These are phyloP conservation scores for Morus bassanus DNA, from an alignment of 2,797 vertebrate species.

Conservation along the genomic window DNA sequence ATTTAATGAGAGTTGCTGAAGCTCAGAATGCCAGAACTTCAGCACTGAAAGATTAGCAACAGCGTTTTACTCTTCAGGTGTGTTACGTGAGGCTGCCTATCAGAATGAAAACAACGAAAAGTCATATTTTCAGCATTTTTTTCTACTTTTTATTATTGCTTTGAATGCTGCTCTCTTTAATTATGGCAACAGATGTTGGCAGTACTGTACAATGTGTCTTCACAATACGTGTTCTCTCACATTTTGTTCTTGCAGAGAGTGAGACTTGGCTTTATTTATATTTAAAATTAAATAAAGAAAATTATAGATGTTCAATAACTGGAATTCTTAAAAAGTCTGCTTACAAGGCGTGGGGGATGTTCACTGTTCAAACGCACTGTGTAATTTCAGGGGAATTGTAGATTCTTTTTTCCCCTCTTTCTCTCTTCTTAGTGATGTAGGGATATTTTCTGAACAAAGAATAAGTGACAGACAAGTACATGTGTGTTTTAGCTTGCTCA, in stretches of 20 bases:
- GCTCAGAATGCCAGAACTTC: background rate
- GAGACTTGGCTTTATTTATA: background rate
- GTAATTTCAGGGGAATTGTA: background rate
- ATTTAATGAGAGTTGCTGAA: background rate
- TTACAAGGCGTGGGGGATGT: background rate
- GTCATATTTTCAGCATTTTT: background rate
- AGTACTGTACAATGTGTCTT: conserved; percentile 20
- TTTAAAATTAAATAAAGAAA: conserved; percentile 1
- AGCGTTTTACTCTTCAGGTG: background rate
- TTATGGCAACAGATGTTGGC: conserved; percentile 39
- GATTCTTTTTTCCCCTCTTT: background rate
- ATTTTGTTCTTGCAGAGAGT: conserved; percentile 31
- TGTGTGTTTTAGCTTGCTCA: background rate
- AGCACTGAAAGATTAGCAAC: background rate
- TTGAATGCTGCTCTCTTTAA: background rate
- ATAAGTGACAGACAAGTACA: background rate
- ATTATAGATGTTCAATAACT: background rate
- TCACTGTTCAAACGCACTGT: background rate
- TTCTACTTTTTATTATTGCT: background rate
- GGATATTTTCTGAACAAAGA: background rate
- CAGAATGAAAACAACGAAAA: background rate
- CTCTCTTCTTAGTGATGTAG: background rate
- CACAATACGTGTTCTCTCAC: conserved; percentile 25
- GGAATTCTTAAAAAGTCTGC: background rate
- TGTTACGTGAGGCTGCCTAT: background rate